These are phyloP conservation scores for Bombus superbus DNA, from an alignment of 1,140 invertebrate species.

Conservation along the genomic window DNA sequence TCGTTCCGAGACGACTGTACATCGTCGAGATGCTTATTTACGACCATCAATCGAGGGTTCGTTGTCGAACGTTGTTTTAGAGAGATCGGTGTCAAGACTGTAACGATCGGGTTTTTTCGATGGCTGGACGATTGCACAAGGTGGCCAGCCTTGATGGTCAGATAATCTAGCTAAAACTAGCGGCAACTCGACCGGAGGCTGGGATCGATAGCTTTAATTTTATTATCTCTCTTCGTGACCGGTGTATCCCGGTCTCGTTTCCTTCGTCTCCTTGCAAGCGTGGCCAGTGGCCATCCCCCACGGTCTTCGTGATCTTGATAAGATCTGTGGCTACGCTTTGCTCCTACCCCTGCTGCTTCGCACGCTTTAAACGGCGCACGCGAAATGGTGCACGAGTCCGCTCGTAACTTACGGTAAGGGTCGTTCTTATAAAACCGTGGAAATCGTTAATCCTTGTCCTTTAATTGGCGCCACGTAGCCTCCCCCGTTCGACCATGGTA, in stretches of 20 bases:
- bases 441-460: slow-evolving; percentile 23
- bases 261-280: not conserved
- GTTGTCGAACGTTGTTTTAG: not conserved
- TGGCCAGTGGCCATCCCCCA: not conserved
- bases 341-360: not conserved
- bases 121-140: not conserved
- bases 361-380: slow-evolving; percentile 7
- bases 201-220: slow-evolving; percentile 71
- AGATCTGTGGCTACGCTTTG: slow-evolving; percentile 39
- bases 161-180: slow-evolving; percentile 49
- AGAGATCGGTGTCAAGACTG: too few relatives aligned
- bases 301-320: slow-evolving; percentile 39
- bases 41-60: too few relatives aligned
- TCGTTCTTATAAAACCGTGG: not conserved
- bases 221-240: slow-evolving; percentile 67
- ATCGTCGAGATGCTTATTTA: not conserved
- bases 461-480: slow-evolving; percentile 24
- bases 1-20: not conserved
- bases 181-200: slow-evolving; percentile 52
- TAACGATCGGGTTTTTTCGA: not conserved
- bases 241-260: not conserved
- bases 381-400: slow-evolving; percentile 23
- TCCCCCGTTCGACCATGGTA: not conserved
- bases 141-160: not conserved
- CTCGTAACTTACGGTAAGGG: not conserved